A percentile compares a stretch with the other conserved stretches of the same genome.
phyloP scores from a whole-genome alignment of 1,140 invertebrate genomes.

The Diuraphis noxia region DNA sequence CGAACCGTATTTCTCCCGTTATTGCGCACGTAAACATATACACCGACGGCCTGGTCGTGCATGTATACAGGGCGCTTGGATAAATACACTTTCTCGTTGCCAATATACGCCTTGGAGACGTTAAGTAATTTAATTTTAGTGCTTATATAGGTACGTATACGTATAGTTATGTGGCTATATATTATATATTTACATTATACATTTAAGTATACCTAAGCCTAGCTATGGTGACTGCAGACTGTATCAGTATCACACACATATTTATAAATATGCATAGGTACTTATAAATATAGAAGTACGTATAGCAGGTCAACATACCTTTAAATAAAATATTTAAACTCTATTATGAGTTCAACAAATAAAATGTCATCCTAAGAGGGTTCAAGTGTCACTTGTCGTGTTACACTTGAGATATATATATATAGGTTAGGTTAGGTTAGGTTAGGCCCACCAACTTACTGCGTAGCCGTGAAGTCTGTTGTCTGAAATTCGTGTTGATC shows the following conservation, averaged over 20 bases:
- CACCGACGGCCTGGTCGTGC: background rate
- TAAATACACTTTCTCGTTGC: background rate
- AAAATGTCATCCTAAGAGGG: background rate
- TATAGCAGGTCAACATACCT: background rate
- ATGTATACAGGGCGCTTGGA: background rate
- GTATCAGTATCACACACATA: too few species aligned
- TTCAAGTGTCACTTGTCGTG: too few species aligned
- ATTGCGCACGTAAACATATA: background rate
- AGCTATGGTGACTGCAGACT: too few species aligned
- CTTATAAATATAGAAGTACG: background rate
- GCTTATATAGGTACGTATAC: too few species aligned
- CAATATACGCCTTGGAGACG: background rate
- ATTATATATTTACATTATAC: too few species aligned
- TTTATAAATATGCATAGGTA: too few species aligned
- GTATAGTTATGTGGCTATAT: too few species aligned
- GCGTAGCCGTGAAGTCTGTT: background rate
- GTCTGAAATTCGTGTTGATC: background rate
- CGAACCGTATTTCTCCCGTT: constrained; percentile 1
- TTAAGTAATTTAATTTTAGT: too few species aligned
- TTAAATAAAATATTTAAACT: background rate
- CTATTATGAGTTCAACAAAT: background rate
- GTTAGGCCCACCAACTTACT: background rate
- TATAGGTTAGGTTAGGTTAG: too few species aligned
- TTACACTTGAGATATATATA: background rate
- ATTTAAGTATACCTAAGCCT: background rate